Evolutionary conservation across 2,113 vertebrate species (phyloP), one percentile per base, ranked within the genome.

Genomic region (Salvelinus namaycush): DNA sequence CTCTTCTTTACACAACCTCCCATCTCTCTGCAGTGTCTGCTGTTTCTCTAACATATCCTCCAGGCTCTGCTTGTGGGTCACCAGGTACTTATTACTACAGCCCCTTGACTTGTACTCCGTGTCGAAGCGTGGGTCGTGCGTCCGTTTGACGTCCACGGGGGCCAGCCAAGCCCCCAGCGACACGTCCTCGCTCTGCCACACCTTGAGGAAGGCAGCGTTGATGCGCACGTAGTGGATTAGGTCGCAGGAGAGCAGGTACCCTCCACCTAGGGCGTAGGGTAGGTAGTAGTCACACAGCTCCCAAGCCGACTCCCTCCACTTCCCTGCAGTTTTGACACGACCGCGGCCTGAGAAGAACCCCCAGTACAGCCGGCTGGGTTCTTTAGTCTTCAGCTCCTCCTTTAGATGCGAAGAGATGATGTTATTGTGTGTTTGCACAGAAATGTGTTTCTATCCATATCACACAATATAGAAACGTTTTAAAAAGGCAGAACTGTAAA

Each of bases 21-120:
- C 96, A 0, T 97, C 94, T 0, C 87, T 94, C 18, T 93, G 92
- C 86, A 99, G 89, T 1, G 92, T 97, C 88, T 95, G 97, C 62
- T 98, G 96, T 80, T 99, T 99, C 75, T 98, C 97, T 89, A 97
- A 83, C 97, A 99, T 99, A 90, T 99, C 98, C 92, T 99, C 96
- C 66, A 96, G 92, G 90, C 97, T 99, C 89, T 99, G 98, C 90
- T 99, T 99, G 78, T 99, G 98, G 0, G 96, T 99, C 76, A 99
- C 96, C 76, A 99, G 80, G 79, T 98, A 98, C 70, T 96, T 96
- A 81, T 99, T 98, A 90, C 84, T 98, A 93, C 98, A 99, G 24
- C 98, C 98, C 0, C 98, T 94, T 0, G 98, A 99, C 74, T 96
- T 97, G 73, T 97, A 99, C 78, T 99, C 98, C 0, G 98, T 99